A percentile compares a stretch with the other conserved stretches of the same genome.
These are phyloP conservation scores for Paramormyrops hopkinsi DNA, from an alignment of 2,797 vertebrate genomes.

Conservation along the genomic window DNA sequence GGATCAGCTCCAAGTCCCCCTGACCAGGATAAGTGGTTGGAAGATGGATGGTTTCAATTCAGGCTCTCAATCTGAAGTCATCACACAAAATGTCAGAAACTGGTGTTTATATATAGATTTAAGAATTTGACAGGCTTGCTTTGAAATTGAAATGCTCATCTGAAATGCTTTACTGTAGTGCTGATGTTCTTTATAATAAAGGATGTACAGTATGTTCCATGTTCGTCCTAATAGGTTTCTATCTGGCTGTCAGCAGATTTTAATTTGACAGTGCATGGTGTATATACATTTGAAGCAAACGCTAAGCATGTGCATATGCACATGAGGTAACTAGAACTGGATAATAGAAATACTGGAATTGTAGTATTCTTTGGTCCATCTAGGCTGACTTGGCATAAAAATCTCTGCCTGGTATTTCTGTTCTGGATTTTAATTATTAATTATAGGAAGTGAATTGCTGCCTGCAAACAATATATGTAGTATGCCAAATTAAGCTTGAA, in stretches of 20 bases:
- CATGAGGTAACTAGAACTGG: not conserved
- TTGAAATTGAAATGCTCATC: not conserved
- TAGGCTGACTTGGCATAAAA: not conserved
- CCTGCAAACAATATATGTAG: not conserved
- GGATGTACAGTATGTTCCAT: not conserved
- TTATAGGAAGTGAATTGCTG: not conserved
- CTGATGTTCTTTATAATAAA: not conserved
- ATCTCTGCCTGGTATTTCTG: not conserved
- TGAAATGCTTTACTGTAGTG: not conserved
- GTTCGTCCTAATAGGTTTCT: not conserved
- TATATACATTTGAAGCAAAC: not conserved
- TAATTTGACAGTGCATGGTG: not conserved
- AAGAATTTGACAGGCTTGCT: not conserved
- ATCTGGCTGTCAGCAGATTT: not conserved
- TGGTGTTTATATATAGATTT: not conserved
- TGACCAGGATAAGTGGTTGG: not conserved
- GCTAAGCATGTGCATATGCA: not conserved
- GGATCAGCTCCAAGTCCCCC: not conserved
- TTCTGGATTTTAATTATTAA: not conserved
- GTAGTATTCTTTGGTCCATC: not conserved
- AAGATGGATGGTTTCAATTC: not conserved
- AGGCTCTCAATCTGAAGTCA: not conserved
- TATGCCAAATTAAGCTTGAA: not conserved
- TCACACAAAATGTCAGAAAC: not conserved
- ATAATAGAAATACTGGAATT: not conserved